Evolutionary conservation across 64 coral and sea anemone species (phyloP).

Genomic region (Montipora sp.): DNA sequence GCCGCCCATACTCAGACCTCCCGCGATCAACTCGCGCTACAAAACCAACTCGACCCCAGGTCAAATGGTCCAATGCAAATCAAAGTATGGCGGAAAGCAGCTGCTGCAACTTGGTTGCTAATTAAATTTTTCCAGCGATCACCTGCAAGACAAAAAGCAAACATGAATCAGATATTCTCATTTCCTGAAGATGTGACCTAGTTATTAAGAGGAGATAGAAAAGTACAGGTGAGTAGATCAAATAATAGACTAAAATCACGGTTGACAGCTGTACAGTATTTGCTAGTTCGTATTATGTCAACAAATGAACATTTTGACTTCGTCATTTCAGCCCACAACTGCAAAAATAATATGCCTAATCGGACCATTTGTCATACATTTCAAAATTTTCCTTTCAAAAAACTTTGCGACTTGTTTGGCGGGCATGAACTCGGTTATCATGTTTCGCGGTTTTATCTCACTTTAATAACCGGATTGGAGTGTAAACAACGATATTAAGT

Average conservation of each 20-base stretch:
- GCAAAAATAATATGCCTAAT: too few relatives aligned
- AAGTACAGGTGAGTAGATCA: background rate
- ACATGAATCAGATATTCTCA: background rate
- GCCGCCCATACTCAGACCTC: too few relatives aligned
- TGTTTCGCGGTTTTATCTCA: too few relatives aligned
- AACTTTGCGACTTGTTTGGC: too few relatives aligned
- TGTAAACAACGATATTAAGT: too few relatives aligned
- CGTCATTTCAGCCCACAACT: background rate
- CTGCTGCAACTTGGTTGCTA: background rate
- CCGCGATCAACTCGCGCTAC: too few relatives aligned
- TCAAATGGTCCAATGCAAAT: background rate
- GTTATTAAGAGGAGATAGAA: background rate
- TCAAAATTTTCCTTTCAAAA: background rate
- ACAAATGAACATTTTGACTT: background rate
- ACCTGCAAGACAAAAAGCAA: background rate
- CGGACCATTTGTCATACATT: too few relatives aligned
- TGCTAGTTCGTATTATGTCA: background rate
- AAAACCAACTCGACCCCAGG: too few relatives aligned
- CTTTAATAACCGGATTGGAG: too few relatives aligned
- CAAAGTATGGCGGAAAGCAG: constrained; percentile 21
- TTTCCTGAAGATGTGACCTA: background rate
- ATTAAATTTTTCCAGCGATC: background rate
- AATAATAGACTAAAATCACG: too few relatives aligned
- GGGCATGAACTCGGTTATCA: too few relatives aligned
- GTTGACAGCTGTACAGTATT: background rate